Conservation (phyloP, 2,113 vertebrate species). For the Dromiciops gliroides region DNA sequence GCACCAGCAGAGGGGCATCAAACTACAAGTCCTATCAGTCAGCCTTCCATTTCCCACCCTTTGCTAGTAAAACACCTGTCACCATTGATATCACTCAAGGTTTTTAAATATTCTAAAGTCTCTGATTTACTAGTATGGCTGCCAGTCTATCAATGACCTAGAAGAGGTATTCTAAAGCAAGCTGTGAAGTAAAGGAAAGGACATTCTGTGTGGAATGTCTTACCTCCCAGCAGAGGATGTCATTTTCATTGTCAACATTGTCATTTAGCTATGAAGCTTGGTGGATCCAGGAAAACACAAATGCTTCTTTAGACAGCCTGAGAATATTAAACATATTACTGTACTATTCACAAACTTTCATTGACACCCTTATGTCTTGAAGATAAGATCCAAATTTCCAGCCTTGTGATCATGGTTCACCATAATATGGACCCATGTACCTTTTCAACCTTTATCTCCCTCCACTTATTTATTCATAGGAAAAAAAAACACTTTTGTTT, state of each 20-base stretch:
- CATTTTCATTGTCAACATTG: neutral
- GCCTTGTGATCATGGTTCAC: neutral
- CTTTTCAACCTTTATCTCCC: neutral
- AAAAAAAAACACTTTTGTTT: neutral
- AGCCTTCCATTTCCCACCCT: neutral
- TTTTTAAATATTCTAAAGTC: accelerated
- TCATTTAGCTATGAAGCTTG: neutral
- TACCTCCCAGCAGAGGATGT: neutral
- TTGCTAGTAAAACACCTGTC: neutral
- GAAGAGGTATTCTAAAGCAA: neutral
- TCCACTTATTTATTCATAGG: neutral
- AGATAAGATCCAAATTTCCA: neutral
- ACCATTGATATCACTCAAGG: neutral
- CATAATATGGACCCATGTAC: neutral
- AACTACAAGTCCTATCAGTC: neutral
- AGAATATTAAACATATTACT: neutral
- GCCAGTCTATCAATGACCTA: neutral
- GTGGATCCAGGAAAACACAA: neutral
- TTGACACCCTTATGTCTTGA: neutral
- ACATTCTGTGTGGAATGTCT: neutral
- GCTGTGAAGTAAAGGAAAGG: neutral
- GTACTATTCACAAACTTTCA: neutral
- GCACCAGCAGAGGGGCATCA: neutral
- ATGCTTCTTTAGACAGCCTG: neutral
- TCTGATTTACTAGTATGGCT: neutral